These are phyloP conservation scores for Gavialis gangeticus DNA, from an alignment of 2,113 vertebrate genomes.

Conservation along the genomic window DNA sequence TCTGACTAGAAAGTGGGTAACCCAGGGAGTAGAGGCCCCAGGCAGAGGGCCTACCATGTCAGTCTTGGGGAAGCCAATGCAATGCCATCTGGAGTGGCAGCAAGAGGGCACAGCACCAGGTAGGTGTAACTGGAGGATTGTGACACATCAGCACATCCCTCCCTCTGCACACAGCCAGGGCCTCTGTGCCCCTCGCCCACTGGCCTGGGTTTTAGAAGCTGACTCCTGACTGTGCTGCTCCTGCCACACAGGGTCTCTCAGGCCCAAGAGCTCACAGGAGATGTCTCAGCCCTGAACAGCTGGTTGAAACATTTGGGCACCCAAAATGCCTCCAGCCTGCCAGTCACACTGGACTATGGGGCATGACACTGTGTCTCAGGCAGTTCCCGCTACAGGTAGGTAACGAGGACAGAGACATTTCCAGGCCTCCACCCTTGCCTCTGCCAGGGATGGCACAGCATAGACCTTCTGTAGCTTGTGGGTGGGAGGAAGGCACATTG, in stretches of 20 bases:
- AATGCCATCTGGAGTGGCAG: background rate
- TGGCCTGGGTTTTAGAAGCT: background rate
- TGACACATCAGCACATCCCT: background rate
- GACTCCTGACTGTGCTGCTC: background rate
- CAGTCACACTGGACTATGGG: background rate
- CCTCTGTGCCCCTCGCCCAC: background rate
- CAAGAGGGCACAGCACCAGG: too few species aligned
- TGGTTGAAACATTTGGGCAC: too few species aligned
- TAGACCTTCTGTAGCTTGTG: background rate
- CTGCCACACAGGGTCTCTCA: background rate
- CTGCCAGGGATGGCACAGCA: background rate
- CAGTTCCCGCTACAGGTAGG: background rate
- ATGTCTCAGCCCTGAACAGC: background rate
- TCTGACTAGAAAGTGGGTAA: background rate
- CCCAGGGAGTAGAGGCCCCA: background rate
- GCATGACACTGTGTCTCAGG: background rate
- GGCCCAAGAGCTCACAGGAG: background rate
- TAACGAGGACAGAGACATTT: background rate
- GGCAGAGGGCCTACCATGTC: rapidly evolving
- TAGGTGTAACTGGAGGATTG: background rate
- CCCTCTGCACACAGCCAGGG: background rate
- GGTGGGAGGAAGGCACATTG: background rate
- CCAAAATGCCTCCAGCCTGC: rapidly evolving
- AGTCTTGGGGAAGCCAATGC: rapidly evolving
- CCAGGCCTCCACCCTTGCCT: background rate